These are phyloP conservation scores for Acleris sparsana DNA, from an alignment of 2,888 invertebrate genomes.

Conservation along the genomic window DNA sequence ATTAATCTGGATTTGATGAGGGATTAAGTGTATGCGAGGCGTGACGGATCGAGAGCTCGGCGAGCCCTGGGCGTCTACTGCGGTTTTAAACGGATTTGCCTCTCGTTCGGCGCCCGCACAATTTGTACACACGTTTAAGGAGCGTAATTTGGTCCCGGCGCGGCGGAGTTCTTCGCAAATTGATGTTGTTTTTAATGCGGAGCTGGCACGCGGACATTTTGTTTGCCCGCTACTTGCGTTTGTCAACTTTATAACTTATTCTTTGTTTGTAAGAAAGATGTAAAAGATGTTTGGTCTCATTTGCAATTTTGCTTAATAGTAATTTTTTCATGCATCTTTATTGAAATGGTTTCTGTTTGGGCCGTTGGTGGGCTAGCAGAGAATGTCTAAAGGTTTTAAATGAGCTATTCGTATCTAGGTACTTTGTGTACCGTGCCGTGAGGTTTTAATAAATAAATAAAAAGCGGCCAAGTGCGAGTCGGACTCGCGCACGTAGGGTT, in stretches of 20 bases:
- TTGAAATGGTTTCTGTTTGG: too few species aligned
- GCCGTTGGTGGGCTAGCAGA: too few species aligned
- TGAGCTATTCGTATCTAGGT: too few species aligned
- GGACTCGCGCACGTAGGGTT: too few species aligned
- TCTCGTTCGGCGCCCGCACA: conserved; percentile 68
- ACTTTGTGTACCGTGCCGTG: too few species aligned
- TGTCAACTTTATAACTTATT: conserved; percentile 12
- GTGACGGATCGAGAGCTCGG: conserved; percentile 77
- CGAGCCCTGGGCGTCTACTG: conserved; percentile 55
- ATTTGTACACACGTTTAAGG: conserved; percentile 72
- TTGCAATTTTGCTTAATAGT: too few species aligned
- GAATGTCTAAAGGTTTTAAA: too few species aligned
- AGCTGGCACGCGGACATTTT: conserved; percentile 27
- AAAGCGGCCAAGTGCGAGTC: too few species aligned
- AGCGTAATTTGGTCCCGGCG: conserved; percentile 50
- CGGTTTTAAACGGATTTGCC: conserved; percentile 77
- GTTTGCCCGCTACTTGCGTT: conserved; percentile 17
- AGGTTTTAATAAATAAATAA: too few species aligned
- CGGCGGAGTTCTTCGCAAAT: conserved; percentile 37
- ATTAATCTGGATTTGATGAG: conserved; percentile 83
- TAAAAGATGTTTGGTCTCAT: not conserved
- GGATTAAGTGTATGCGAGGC: conserved; percentile 77
- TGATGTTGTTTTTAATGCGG: conserved; percentile 47
- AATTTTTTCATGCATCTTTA: too few species aligned
- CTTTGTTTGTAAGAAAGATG: conserved; percentile 18